Base-by-base conservation (phyloP, 2,888 invertebrate species). In the Cataglyphis albicans region DNA sequence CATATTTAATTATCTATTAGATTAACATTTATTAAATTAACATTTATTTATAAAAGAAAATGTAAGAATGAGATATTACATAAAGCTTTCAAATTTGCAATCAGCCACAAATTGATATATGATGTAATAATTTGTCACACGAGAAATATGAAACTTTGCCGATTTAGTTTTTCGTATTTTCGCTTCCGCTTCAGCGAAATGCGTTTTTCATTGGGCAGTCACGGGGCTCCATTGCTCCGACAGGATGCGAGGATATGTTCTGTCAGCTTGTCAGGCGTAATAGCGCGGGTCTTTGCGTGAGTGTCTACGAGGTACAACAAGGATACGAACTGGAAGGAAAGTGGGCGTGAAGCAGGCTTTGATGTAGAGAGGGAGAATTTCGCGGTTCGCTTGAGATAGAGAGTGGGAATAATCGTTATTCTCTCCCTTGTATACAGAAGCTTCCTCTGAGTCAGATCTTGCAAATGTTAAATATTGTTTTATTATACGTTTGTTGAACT, bases 321-420 rank as follows among this genome's bases (percentile, higher is more conserved):
- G 67, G 81, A 84, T 86, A 85, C 83, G 81, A 68, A 81, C 85
- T 87, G 81, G 86, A 83, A 84, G 87, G 78, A 91, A 92, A 92
- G 89, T 87, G 87, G 89, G 88, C 90, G 92, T 91, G 87, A 91
- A 92, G 89, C 89, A 84, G 91, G 89, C 90, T 90, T 89, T 87
- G 90, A 91, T 87, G 90, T 88, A 85, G 88, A 89, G 89, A 87
- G 88, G 86, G 86, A 89, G 88, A 89, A 92, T 90, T 90, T 90
- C 86, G 90, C 84, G 90, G 91, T 86, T 74, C 82, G 85, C 81
- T 84, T 81, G 88, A 7, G 87, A 91, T 92, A 85, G 88, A 90
- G 89, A 90, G 89, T 89, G 90, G 90, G 87, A 89, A 92, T 91
- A 92, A 92, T 92, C 91, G 90, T 78, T 67, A 81, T 74, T 70